Evolutionary conservation across 2,113 vertebrate genomes (phyloP).

Genomic region (Pelusios castaneus): DNA sequence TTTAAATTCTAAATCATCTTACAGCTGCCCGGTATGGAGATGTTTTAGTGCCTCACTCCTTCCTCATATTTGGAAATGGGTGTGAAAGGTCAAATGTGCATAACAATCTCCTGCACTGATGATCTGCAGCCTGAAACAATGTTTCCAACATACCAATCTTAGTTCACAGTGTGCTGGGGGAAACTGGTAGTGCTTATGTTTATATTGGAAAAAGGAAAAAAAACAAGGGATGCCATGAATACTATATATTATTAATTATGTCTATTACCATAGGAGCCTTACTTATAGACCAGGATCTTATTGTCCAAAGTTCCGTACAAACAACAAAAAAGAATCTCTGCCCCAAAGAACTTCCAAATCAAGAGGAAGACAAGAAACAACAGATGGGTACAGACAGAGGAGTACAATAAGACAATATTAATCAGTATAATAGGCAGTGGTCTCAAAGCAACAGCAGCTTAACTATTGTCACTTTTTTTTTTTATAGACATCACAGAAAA

Average conservation of each 20-base stretch:
- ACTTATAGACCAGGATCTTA: background rate
- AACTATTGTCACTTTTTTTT: background rate
- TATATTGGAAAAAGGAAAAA: constrained; percentile 25
- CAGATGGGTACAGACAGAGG: background rate
- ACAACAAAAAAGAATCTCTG: background rate
- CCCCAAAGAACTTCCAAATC: background rate
- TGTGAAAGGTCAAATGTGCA: constrained; percentile 59
- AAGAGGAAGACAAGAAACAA: background rate
- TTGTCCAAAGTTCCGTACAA: background rate
- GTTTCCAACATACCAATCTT: constrained; percentile 54
- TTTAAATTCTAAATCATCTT: background rate
- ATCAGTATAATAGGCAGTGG: background rate
- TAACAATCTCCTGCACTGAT: constrained; percentile 40
- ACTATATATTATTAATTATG: background rate
- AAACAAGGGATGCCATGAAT: constrained; percentile 59
- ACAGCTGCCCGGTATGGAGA: background rate
- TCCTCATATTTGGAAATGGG: constrained; percentile 31
- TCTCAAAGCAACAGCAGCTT: background rate
- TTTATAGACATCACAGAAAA: background rate
- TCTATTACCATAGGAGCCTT: constrained; percentile 4
- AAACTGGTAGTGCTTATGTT: background rate
- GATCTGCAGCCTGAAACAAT: constrained; percentile 33
- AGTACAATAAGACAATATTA: background rate
- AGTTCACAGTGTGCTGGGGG: constrained; percentile 50
- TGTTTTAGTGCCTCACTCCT: constrained; percentile 8